Evolutionary conservation across 2,113 vertebrate species (phyloP), one percentile per base, ranked within the genome.

Genomic region (Anthoscopus minutus): DNA sequence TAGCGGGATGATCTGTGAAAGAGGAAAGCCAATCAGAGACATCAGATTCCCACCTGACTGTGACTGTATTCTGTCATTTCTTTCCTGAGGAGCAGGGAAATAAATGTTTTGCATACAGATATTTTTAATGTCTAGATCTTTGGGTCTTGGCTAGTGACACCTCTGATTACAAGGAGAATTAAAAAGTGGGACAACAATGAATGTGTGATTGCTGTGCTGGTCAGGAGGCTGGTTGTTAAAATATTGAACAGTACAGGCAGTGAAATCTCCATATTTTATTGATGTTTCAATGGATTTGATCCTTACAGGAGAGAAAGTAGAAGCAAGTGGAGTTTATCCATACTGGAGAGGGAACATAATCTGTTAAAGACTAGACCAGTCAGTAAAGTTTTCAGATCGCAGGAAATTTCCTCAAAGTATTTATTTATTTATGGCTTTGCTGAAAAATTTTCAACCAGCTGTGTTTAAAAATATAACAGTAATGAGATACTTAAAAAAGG

Each of bases 381-480:
- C 67, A 27, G 92, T 91, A 58, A 74, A 74, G 72, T 84, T 91
- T 91, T 86, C 72, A 78, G 58, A 86, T 96, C 0, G 0, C 80
- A 89, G 88, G 74, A 89, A 81, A 86, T 74, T 96, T 91, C 69
- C 86, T 93, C 91, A 4, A 81, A 90, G 72, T 93, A 81, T 95
- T 94, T 95, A 92, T 95, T 92, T 96, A 91, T 80, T 92, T 92
- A 83, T 88, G 60, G 67, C 76, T 88, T 90, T 83, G 51, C 82
- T 2, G 22, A 81, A 86, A 94, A 77, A 18, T 23, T 66, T 95
- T 86, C 4, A 4, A 56, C 86, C 92, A 94, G 91, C 92, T 96
- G 90, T 86, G 94, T 96, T 95, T 93, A 96, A 95, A 95, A 95
- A 88, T 66, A 28, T 31, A 86, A 61, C 71, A 92, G 88, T 94